Evolutionary conservation across 2,888 invertebrate genomes (phyloP), one percentile per base, ranked within the genome.

Genomic region (Shargacucullia verbasci): DNA sequence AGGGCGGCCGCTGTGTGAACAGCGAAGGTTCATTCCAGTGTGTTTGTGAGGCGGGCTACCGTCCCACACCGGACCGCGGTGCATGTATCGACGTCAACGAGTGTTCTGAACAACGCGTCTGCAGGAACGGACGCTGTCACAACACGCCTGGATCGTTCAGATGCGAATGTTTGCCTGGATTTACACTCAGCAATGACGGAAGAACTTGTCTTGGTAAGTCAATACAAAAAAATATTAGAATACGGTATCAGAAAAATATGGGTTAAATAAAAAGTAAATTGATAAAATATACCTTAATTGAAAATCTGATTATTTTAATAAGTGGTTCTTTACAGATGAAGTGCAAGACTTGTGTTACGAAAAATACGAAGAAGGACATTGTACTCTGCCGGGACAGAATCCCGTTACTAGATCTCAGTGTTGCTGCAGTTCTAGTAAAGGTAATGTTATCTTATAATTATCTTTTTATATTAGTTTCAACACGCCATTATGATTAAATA

Each of bases 321-420:
- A 20, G 13, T 63, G 5, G 61, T 41, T 60, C 37, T 82, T 71
- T 85, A 12, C 88, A 97, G 98, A 98, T 81, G 97, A 96, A n/a
- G 95, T 97, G 53, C 94, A 96, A 84, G 98, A 97, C 79, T 91
- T 97, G 47, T 98, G 98, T 86, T 98, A 97, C 86, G 96, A 96
- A 69, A 96, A 96, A 83, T 97, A 95, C 84, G 95, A 95, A 80
- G 96, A 97, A 65, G 97, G 97, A 0, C 95, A 96, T 58, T 98
- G 98, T 81, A 95, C 96, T 50, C 96, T 96, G 65, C 97, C 97
- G 0, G 96, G 97, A 0, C 94, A 95, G 2, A 95, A 95, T 9
- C 96, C 97, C 0, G 97, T 97, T n/a, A 97, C 98, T 0, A 96
- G 97, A 81, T 98, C 98, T 0, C 96, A 96, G 78, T 98, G 98